Percentiles rank a stretch among this genome's conserved stretches.
Evolutionary conservation across 2,888 invertebrate genomes (phyloP).

Genomic region (Silvanus unidentatus): DNA sequence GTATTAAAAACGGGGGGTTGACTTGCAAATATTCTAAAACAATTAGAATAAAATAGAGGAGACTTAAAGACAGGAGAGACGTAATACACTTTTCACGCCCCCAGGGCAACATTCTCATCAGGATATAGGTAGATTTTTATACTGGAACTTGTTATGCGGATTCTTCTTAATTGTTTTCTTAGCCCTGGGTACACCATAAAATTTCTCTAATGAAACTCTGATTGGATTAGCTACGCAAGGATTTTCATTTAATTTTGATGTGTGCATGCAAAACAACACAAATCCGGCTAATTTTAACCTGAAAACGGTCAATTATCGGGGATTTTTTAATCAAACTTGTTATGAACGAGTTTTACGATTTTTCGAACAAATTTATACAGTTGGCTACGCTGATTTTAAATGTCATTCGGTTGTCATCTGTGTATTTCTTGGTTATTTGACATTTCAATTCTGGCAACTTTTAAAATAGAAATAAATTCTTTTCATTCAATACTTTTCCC

Average conservation of each 20-base stretch:
- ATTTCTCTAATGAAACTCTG: slow-evolving; percentile 6
- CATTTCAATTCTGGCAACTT: no score
- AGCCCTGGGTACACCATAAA: slow-evolving; percentile 2
- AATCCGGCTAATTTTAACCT: no score
- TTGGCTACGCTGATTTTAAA: no score
- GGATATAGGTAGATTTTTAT: not conserved
- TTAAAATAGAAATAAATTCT: no score
- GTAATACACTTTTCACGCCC: slow-evolving; percentile 1
- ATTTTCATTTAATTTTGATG: not conserved
- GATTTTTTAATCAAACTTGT: no score
- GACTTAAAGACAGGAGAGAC: not conserved
- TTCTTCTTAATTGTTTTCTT: slow-evolving; percentile 3
- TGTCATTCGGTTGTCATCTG: no score
- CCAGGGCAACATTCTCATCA: not conserved
- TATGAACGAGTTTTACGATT: no score
- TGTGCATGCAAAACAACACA: no score
- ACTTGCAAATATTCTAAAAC: slow-evolving; percentile 5
- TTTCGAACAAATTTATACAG: no score
- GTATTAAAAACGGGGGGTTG: not conserved
- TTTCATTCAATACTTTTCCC: no score
- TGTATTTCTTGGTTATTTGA: no score
- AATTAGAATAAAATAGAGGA: slow-evolving; percentile 2
- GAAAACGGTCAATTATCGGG: no score
- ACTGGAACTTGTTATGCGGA: not conserved
- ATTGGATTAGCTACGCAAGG: slow-evolving; percentile 3